These are phyloP conservation scores for Acrobasis repandana DNA, from an alignment of 2,888 invertebrate genomes.

Conservation along the genomic window DNA sequence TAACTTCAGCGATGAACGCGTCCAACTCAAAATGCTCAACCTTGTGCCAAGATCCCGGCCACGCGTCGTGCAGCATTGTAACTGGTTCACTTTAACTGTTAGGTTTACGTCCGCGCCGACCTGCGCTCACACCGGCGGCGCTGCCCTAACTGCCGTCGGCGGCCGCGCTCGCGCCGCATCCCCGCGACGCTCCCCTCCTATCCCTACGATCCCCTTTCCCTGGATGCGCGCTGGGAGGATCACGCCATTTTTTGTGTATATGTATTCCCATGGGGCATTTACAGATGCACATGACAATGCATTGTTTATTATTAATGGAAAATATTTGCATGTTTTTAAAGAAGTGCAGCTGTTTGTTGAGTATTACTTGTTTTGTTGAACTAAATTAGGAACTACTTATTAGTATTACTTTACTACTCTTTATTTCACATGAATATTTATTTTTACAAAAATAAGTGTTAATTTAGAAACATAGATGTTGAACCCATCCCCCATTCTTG, in stretches of 20 bases:
- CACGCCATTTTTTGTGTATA: slow-evolving; percentile 2
- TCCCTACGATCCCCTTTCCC: slow-evolving; percentile 36
- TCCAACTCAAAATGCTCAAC: slow-evolving; percentile 64
- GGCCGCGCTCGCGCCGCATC: slow-evolving; percentile 40
- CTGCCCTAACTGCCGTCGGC: slow-evolving; percentile 38
- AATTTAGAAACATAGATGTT: too few species aligned
- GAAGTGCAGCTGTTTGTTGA: background rate
- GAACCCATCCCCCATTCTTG: too few species aligned
- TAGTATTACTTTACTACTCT: too few species aligned
- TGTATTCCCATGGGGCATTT: slow-evolving; percentile 5
- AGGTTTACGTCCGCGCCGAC: slow-evolving; percentile 21
- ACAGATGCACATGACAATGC: slow-evolving; percentile 6
- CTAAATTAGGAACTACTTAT: too few species aligned
- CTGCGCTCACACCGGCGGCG: slow-evolving; percentile 36
- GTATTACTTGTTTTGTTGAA: too few species aligned
- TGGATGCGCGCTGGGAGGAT: slow-evolving; percentile 27
- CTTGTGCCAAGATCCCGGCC: slow-evolving; percentile 58
- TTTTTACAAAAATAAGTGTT: too few species aligned
- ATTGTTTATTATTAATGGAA: background rate
- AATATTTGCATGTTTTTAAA: background rate
- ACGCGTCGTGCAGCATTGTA: slow-evolving; percentile 70
- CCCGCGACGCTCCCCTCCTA: slow-evolving; percentile 33
- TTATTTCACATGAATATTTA: too few species aligned
- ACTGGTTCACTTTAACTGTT: slow-evolving; percentile 29
- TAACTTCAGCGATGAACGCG: slow-evolving; percentile 67